These are phyloP conservation scores for Condylura cristata DNA, from an alignment of 2,113 vertebrate genomes.

Conservation along the genomic window DNA sequence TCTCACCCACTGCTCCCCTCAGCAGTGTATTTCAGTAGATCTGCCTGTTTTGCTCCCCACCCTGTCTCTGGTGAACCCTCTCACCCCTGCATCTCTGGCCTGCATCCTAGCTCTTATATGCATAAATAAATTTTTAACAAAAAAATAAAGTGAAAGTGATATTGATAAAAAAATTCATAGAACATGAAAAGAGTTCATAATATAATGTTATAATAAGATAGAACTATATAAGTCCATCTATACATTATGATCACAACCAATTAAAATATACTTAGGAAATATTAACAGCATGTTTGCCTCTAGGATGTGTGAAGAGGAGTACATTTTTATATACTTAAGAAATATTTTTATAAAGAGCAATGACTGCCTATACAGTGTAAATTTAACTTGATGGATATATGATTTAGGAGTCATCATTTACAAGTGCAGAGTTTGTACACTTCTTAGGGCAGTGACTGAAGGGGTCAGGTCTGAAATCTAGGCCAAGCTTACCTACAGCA, in stretches of 20 bases:
- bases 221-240: neutral
- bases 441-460: neutral
- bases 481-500: too few relatives aligned
- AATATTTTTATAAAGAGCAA: neutral
- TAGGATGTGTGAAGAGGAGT: neutral
- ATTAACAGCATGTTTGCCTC: neutral
- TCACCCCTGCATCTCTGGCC: too few relatives aligned
- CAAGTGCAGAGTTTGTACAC: neutral
- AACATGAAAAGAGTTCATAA: neutral
- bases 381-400: slow-evolving; percentile 3
- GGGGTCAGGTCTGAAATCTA: neutral
- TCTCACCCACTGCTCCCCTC: too few relatives aligned
- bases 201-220: neutral
- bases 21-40: too few relatives aligned
- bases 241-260: neutral
- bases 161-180: neutral
- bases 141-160: too few relatives aligned
- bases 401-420: neutral
- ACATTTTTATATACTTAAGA: neutral
- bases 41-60: too few relatives aligned
- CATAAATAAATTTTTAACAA: too few relatives aligned
- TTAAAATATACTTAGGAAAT: slow-evolving; percentile 2
- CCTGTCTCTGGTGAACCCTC: too few relatives aligned
- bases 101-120: too few relatives aligned
- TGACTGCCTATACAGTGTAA: neutral